These are phyloP conservation scores for Camelus dromedarius DNA, from an alignment of 2,113 vertebrate genomes.

Conservation along the genomic window DNA sequence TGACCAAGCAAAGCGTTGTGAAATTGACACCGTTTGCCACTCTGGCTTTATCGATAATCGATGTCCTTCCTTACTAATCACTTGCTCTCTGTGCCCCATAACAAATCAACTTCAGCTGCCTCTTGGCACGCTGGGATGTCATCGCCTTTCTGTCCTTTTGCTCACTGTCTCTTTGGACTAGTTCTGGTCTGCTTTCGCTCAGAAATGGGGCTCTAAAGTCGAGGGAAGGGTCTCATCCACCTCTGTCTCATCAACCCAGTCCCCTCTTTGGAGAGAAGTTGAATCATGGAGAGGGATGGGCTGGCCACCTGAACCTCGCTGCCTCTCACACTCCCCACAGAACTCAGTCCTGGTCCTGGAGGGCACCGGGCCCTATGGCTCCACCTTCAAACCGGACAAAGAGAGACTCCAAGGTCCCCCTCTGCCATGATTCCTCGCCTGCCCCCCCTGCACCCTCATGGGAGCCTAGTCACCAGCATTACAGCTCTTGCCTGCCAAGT, in stretches of 20 bases:
- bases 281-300: not conserved
- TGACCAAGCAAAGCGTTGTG: conserved; percentile 83
- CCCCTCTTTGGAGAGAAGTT: not conserved
- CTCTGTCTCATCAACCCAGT: not conserved
- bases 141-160: not conserved
- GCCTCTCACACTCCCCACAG: not conserved
- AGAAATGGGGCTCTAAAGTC: conserved; percentile 23
- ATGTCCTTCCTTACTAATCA: conserved; percentile 81
- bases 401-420: not conserved
- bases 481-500: not conserved
- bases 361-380: not conserved
- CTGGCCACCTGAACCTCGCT: too few relatives aligned
- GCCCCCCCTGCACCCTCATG: not conserved
- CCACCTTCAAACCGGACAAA: not conserved
- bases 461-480: not conserved
- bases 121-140: not conserved
- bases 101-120: conserved; percentile 61
- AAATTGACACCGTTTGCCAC: conserved; percentile 82
- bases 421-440: conserved; percentile 63
- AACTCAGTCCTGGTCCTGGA: not conserved
- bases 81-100: conserved; percentile 52
- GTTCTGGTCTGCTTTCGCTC: not conserved
- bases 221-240: not conserved
- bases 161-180: conserved; percentile 14
- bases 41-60: conserved; percentile 82